Evolutionary conservation across 2,113 vertebrate species (phyloP).

Genomic region (Takifugu bimaculatus): DNA sequence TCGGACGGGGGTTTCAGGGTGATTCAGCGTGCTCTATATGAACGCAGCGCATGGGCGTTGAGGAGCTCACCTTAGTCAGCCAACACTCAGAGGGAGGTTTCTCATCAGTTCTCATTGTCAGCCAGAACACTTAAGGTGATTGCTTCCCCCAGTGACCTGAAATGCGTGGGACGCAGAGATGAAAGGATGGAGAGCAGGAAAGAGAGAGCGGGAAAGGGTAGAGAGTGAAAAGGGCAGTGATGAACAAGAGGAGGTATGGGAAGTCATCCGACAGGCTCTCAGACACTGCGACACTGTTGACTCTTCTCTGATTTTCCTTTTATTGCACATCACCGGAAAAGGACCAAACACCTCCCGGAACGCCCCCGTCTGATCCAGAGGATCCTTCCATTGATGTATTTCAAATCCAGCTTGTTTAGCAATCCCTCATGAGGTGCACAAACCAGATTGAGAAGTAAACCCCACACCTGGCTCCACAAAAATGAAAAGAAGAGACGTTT

Average conservation of each 20-base stretch:
- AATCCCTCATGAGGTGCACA: too few species aligned
- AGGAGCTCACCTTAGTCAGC: slow-evolving; percentile 45
- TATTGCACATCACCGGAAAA: not conserved
- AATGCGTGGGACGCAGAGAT: slow-evolving; percentile 52
- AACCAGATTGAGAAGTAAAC: not conserved
- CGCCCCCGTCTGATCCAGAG: too few species aligned
- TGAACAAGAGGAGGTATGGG: slow-evolving; percentile 5
- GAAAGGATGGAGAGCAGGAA: slow-evolving; percentile 39
- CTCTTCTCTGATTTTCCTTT: not conserved
- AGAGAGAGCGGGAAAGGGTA: slow-evolving; percentile 10
- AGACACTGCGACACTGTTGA: not conserved
- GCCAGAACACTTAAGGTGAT: slow-evolving; percentile 73
- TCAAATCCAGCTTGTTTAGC: too few species aligned
- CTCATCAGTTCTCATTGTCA: slow-evolving; percentile 66
- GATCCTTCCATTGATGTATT: too few species aligned
- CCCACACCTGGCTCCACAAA: not conserved
- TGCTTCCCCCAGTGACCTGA: slow-evolving; percentile 64
- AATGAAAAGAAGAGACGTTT: too few species aligned
- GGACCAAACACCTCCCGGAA: too few species aligned
- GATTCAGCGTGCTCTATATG: slow-evolving; percentile 36
- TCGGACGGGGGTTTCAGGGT: not conserved
- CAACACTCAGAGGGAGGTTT: slow-evolving; percentile 48
- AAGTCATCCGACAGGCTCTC: not conserved
- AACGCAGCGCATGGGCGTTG: slow-evolving; percentile 39
- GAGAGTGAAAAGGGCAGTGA: slow-evolving; percentile 9